Evolutionary conservation across 2,797 vertebrate genomes (phyloP).

Genomic region (Manis pentadactyla): DNA sequence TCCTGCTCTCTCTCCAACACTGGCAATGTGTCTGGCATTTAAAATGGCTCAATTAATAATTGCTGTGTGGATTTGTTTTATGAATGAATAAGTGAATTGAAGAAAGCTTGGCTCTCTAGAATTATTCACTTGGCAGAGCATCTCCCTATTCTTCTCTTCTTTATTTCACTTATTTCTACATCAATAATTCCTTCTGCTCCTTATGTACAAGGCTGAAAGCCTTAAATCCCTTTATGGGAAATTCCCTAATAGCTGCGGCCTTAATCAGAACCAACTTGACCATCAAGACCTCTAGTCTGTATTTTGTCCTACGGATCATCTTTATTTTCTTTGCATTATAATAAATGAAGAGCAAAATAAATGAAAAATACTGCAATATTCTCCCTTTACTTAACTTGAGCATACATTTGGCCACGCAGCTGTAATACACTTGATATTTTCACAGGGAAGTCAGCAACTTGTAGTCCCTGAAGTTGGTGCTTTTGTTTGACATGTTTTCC

Average conservation of each 20-base stretch:
- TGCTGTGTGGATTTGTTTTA: constrained; percentile 42
- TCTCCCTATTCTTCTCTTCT: constrained; percentile 50
- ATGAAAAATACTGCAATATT: background rate
- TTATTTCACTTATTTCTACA: constrained; percentile 58
- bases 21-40: background rate
- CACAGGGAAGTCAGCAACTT: constrained; percentile 4
- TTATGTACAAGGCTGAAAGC: background rate
- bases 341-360: background rate
- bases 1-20: background rate
- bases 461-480: constrained; percentile 11
- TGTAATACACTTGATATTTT: constrained; percentile 64
- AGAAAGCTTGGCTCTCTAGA: constrained; percentile 47
- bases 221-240: constrained; percentile 39
- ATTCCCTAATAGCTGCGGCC: constrained; percentile 14
- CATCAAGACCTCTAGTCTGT: background rate
- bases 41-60: constrained; percentile 46
- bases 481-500: constrained; percentile 44
- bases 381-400: background rate
- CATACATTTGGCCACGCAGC: background rate
- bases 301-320: background rate
- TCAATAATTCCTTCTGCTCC: constrained; percentile 38
- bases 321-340: constrained; percentile 13
- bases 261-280: constrained; percentile 54
- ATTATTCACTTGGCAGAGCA: constrained; percentile 41
- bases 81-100: constrained; percentile 65